These are phyloP conservation scores for Sympetrum striolatum DNA, from an alignment of 2,888 invertebrate genomes.

Conservation along the genomic window DNA sequence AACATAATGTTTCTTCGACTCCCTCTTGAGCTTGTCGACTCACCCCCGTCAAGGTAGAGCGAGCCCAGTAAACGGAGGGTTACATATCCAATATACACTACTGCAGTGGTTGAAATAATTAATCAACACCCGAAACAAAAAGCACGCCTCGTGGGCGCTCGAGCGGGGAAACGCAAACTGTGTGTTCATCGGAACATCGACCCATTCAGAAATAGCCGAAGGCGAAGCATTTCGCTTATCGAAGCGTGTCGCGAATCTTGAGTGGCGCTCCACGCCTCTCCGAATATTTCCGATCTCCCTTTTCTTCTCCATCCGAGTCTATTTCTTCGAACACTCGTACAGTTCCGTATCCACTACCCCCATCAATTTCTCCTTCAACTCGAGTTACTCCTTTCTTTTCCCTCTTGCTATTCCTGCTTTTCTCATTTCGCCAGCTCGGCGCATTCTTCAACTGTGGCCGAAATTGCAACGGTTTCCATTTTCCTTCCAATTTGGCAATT, in stretches of 20 bases:
- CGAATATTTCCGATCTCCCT: not conserved
- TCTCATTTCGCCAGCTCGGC: not conserved
- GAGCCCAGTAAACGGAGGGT: not conserved
- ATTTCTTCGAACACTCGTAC: not conserved
- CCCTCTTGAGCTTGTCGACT: too few relatives aligned
- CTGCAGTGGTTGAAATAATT: not conserved
- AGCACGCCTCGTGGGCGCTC: not conserved
- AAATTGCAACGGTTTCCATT: not conserved
- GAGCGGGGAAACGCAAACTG: not conserved
- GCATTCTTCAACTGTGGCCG: not conserved
- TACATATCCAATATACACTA: not conserved
- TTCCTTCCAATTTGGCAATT: not conserved
- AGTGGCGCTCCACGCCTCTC: not conserved
- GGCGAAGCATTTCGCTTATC: not conserved
- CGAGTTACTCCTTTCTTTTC: not conserved
- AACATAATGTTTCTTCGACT: too few relatives aligned
- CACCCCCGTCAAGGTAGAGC: not conserved
- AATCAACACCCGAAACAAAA: not conserved
- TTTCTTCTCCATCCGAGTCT: too few relatives aligned
- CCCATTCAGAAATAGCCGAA: not conserved
- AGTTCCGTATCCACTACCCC: not conserved
- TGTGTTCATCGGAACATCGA: not conserved
- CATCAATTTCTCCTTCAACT: not conserved
- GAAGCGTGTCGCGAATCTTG: not conserved
- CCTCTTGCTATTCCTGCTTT: not conserved